Evolutionary conservation across 2,888 invertebrate species (phyloP).

Genomic region (Tenthredo mesomela): DNA sequence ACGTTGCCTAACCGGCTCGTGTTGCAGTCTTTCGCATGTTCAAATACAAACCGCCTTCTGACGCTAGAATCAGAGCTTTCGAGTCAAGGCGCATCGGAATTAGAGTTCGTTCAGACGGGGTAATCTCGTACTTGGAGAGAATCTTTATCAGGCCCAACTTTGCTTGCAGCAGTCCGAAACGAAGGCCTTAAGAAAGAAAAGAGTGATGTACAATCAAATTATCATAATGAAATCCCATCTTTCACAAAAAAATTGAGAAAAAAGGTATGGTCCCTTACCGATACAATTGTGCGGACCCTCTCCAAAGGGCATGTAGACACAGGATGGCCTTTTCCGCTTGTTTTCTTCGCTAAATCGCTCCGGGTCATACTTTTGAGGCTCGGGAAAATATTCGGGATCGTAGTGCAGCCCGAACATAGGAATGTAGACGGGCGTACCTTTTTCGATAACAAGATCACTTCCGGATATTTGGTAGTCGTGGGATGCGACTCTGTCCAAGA

Average conservation of each 20-base stretch:
- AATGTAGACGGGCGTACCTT: constrained; percentile 71
- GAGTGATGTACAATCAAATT: neutral
- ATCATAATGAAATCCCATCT: neutral
- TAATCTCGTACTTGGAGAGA: neutral
- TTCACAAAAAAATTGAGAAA: neutral
- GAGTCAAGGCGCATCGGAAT: constrained; percentile 58
- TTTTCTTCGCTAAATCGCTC: constrained; percentile 76
- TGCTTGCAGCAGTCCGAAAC: constrained; percentile 18
- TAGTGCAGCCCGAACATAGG: constrained; percentile 76
- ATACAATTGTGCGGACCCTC: constrained; percentile 77
- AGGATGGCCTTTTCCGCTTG: constrained; percentile 66
- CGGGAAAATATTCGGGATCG: constrained; percentile 77
- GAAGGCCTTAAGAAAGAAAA: constrained; percentile 12
- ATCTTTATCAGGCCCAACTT: constrained; percentile 18
- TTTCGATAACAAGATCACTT: constrained; percentile 68
- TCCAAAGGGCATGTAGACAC: constrained; percentile 76
- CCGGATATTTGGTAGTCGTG: constrained; percentile 71
- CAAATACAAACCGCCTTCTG: constrained; percentile 56
- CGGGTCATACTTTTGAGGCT: constrained; percentile 77
- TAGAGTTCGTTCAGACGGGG: constrained; percentile 18
- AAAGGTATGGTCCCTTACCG: constrained; percentile 63
- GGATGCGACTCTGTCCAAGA: constrained; percentile 71
- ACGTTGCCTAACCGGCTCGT: neutral
- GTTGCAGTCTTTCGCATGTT: neutral
- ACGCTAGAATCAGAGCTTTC: constrained; percentile 55